Evolutionary conservation across 2,797 vertebrate species (phyloP).

Genomic region (Rhinatrema bivittatum): DNA sequence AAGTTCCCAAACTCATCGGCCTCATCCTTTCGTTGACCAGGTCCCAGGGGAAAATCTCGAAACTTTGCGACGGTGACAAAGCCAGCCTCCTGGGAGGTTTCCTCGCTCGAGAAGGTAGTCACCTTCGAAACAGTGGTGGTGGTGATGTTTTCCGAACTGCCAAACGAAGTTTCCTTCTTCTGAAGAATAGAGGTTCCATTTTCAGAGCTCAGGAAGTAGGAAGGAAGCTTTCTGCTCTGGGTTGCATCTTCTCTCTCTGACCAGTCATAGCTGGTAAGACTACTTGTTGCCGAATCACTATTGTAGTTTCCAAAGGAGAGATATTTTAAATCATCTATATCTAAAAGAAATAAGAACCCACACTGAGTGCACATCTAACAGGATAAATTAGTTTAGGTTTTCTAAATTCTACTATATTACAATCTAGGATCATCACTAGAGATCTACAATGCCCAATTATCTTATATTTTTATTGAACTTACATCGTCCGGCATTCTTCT

Average conservation of each 20-base stretch:
- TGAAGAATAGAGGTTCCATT: constrained; percentile 57
- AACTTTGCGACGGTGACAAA: constrained; percentile 72
- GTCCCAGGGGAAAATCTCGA: constrained; percentile 17
- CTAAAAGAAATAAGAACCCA: constrained; percentile 63
- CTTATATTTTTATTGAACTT: too few relatives aligned
- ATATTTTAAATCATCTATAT: constrained; percentile 85
- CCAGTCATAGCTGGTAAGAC: constrained; percentile 79
- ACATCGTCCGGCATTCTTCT: too few relatives aligned
- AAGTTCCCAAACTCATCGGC: constrained; percentile 76
- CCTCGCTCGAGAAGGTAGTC: constrained; percentile 63
- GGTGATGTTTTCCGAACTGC: constrained; percentile 78
- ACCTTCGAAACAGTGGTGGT: constrained; percentile 65
- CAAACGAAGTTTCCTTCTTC: constrained; percentile 76
- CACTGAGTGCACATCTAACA: constrained; percentile 30
- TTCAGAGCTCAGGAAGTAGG: constrained; percentile 47
- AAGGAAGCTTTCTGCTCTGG: constrained; percentile 59
- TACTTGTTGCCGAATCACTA: constrained; percentile 63
- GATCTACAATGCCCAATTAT: too few relatives aligned
- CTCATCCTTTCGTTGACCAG: constrained; percentile 30
- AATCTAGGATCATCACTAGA: too few relatives aligned
- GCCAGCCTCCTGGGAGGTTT: constrained; percentile 48
- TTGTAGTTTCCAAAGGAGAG: constrained; percentile 72
- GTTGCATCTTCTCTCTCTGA: constrained; percentile 74
- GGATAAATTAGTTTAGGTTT: too few relatives aligned
- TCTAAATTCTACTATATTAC: too few relatives aligned